Percentiles rank a stretch among this genome's conserved stretches.
Conservation (phyloP, 2,888 invertebrate species). For the Buathra laborator region DNA sequence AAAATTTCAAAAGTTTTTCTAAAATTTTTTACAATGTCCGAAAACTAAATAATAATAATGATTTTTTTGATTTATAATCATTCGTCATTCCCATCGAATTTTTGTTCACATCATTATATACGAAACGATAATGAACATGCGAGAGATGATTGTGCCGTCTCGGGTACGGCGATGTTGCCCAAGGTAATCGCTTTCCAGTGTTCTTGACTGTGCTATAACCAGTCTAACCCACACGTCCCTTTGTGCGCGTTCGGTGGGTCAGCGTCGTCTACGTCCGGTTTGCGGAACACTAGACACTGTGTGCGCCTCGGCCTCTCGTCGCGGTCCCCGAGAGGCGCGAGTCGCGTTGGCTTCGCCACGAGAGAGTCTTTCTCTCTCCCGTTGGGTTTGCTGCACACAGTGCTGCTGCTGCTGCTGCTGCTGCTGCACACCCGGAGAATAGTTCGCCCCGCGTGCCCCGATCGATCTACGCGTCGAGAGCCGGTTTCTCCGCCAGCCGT, state of each 20-base stretch:
- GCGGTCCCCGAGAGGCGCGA: slow-evolving; percentile 5
- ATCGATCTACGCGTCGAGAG: slow-evolving; percentile 38
- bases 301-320: slow-evolving; percentile 41
- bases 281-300: slow-evolving; percentile 48
- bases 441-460: slow-evolving; percentile 7
- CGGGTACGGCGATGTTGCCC: slow-evolving; percentile 47
- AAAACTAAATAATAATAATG: no score
- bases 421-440: neutral
- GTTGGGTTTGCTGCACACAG: slow-evolving; percentile 8
- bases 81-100: no score
- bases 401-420: slow-evolving; percentile 17
- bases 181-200: slow-evolving; percentile 50
- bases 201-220: slow-evolving; percentile 62
- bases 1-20: no score
- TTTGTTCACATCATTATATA: no score
- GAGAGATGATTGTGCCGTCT: slow-evolving; percentile 63
- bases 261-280: slow-evolving; percentile 69
- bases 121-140: neutral
- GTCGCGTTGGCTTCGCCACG: slow-evolving; percentile 23
- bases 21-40: no score
- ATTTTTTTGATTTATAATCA: no score
- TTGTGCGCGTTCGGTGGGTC: slow-evolving; percentile 70
- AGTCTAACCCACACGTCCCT: slow-evolving; percentile 76
- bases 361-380: slow-evolving; percentile 16
- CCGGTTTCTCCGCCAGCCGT: slow-evolving; percentile 20